phyloP scores from a whole-genome alignment of 1,140 invertebrate species.

The Anastrepha ludens region DNA sequence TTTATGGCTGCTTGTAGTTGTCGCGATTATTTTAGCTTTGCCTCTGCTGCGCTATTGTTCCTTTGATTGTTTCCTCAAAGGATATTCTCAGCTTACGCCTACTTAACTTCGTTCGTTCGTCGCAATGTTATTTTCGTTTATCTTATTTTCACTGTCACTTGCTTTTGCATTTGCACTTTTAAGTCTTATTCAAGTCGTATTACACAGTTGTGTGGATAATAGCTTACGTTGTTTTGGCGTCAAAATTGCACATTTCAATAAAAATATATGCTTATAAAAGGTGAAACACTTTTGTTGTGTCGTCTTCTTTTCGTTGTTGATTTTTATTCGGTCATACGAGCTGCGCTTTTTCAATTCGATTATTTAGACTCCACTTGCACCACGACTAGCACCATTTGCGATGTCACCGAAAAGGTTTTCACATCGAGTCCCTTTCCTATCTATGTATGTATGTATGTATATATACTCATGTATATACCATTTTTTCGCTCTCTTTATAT shows the following conservation, averaged over 20 bases:
- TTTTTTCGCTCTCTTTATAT: background rate
- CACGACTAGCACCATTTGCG: constrained; percentile 13
- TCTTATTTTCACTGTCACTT: constrained; percentile 47
- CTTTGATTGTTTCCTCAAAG: constrained; percentile 50
- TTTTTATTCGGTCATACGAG: background rate
- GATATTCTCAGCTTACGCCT: constrained; percentile 51
- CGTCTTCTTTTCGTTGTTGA: constrained; percentile 30
- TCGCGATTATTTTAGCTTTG: constrained; percentile 44
- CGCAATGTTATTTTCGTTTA: background rate
- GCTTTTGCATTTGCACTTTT: constrained; percentile 44
- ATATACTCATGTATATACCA: background rate
- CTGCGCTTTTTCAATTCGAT: background rate
- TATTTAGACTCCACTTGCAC: constrained; percentile 14
- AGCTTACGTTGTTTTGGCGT: background rate
- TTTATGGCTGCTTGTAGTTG: background rate
- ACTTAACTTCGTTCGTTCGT: constrained; percentile 6
- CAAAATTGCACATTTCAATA: background rate
- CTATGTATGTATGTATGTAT: background rate
- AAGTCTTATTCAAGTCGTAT: background rate
- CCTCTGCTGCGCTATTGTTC: constrained; percentile 27
- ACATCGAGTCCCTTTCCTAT: background rate
- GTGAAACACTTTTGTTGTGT: constrained; percentile 38
- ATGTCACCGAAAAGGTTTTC: constrained; percentile 31
- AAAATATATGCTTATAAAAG: background rate
- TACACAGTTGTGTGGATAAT: background rate